Evolutionary conservation across 2,797 vertebrate genomes (phyloP).

Genomic region (Yasuhikotakia modesta): DNA sequence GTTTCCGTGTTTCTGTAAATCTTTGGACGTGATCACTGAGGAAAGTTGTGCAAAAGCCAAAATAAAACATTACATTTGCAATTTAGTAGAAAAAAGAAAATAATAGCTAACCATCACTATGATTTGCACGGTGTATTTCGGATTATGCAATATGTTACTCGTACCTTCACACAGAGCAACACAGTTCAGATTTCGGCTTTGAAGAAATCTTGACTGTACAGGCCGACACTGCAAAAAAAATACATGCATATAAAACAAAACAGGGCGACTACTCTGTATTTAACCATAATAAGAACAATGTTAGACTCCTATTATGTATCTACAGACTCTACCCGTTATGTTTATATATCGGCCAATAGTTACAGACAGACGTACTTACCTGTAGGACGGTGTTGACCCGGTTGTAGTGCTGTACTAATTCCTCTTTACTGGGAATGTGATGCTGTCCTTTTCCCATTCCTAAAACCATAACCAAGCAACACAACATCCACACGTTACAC

Average conservation of each 20-base stretch:
- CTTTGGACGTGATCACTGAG: slow-evolving; percentile 92
- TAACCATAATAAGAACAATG: background rate
- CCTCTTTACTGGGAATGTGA: slow-evolving; percentile 89
- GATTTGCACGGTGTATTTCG: background rate
- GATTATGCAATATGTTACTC: background rate
- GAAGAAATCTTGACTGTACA: slow-evolving; percentile 87
- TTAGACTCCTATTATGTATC: slow-evolving; percentile 9
- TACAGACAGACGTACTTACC: slow-evolving; percentile 68
- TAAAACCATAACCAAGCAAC: slow-evolving; percentile 63
- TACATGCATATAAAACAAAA: background rate
- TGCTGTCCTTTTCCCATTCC: slow-evolving; percentile 98
- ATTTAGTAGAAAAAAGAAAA: background rate
- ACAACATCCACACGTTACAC: too few relatives aligned
- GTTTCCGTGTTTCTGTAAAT: slow-evolving; percentile 92
- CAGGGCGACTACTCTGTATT: background rate
- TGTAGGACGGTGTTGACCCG: slow-evolving; percentile 87
- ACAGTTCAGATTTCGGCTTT: slow-evolving; percentile 93
- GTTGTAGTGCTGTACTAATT: slow-evolving; percentile 88
- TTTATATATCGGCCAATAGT: background rate
- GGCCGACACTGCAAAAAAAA: slow-evolving; percentile 76
- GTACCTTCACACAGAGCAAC: slow-evolving; percentile 96
- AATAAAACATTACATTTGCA: background rate
- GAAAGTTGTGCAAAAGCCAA: slow-evolving; percentile 24
- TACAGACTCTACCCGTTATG: slow-evolving; percentile 14
- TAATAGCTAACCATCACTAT: background rate